These are phyloP conservation scores for Sebastolobus alascanus DNA, from an alignment of 2,797 vertebrate species.

Conservation along the genomic window DNA sequence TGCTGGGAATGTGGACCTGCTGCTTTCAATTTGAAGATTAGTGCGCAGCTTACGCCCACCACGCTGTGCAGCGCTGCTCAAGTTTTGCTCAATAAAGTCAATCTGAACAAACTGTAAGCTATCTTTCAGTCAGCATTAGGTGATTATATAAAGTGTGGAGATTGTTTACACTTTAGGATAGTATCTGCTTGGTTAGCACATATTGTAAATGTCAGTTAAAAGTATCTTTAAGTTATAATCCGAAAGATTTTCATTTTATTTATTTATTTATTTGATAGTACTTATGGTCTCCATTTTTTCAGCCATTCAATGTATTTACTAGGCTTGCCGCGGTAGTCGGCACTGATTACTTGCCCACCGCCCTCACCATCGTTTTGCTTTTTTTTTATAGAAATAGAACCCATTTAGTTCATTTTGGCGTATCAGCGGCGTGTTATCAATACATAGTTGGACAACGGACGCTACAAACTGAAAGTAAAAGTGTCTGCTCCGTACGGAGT, in stretches of 20 bases:
- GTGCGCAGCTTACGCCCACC: conserved; percentile 58
- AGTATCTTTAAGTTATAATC: neutral
- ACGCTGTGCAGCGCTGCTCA: conserved; percentile 45
- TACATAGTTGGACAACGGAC: too few relatives aligned
- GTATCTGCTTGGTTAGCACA: neutral
- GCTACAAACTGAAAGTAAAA: too few relatives aligned
- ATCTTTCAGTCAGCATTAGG: conserved; percentile 13
- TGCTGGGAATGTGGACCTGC: conserved; percentile 58
- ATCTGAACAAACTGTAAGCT: conserved; percentile 17
- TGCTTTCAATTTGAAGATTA: conserved; percentile 77
- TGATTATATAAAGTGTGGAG: neutral
- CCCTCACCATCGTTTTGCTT: too few relatives aligned
- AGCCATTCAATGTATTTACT: neutral
- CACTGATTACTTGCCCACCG: too few relatives aligned
- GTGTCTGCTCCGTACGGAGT: too few relatives aligned
- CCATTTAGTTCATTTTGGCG: rapidly evolving
- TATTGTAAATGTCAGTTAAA: neutral
- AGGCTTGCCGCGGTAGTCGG: too few relatives aligned
- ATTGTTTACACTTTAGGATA: neutral
- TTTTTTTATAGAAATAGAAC: too few relatives aligned
- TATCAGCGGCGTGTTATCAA: too few relatives aligned
- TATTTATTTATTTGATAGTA: neutral
- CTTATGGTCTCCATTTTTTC: neutral
- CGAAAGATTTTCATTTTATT: neutral
- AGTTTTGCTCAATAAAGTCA: conserved; percentile 40